Percentiles rank a stretch among this genome's conserved stretches.
Evolutionary conservation across 2,797 vertebrate species (phyloP).

Genomic region (Emydoidea blandingii): DNA sequence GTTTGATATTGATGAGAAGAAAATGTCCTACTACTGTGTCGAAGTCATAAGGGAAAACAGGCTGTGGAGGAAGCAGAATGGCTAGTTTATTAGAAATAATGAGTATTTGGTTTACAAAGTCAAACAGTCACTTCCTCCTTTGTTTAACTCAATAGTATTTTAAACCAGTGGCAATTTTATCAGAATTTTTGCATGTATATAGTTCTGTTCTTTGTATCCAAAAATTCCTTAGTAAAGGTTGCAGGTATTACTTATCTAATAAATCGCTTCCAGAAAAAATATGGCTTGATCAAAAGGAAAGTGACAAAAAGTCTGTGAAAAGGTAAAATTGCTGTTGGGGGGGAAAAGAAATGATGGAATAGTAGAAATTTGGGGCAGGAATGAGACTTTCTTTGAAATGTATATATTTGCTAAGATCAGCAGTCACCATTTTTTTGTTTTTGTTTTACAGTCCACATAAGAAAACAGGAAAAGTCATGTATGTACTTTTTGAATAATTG

Average conservation of each 20-base stretch:
- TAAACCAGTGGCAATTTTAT: neutral
- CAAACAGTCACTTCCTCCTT: neutral
- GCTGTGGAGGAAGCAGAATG: neutral
- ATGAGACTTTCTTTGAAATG: neutral
- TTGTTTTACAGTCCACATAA: constrained; percentile 78
- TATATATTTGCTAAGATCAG: neutral
- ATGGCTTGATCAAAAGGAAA: constrained; percentile 85
- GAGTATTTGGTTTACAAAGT: neutral
- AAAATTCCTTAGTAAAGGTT: constrained; percentile 79
- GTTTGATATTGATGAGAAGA: neutral
- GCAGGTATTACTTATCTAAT: constrained; percentile 93
- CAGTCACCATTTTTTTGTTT: constrained; percentile 32
- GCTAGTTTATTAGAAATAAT: neutral
- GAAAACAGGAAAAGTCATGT: constrained; percentile 80
- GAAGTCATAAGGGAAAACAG: neutral
- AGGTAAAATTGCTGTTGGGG: constrained; percentile 73
- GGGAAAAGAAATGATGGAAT: neutral
- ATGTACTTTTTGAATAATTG: constrained; percentile 52
- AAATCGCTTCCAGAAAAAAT: constrained; percentile 86
- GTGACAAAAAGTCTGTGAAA: constrained; percentile 77
- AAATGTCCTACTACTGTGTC: neutral
- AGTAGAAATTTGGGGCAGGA: neutral
- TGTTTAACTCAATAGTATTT: neutral
- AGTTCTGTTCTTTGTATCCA: neutral
- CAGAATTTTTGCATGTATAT: accelerated